Base-by-base conservation (phyloP, 2,113 vertebrate genomes). In the Tenebrosternarchus preto region DNA sequence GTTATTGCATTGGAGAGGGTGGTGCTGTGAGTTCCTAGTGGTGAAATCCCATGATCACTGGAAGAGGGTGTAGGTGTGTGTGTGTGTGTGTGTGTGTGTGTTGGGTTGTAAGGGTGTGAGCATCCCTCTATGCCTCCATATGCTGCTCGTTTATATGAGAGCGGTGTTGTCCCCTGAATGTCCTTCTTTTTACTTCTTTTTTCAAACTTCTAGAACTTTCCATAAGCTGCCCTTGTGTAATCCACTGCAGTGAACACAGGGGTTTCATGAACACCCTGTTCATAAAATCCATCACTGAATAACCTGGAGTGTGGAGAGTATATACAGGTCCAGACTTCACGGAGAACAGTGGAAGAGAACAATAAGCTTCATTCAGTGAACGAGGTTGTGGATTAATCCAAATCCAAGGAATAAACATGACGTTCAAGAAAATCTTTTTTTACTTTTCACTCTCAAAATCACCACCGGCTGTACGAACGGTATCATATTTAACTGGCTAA, bases 21-120 rank as follows among this genome's bases (percentile, higher is more conserved):
- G 96, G 82, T 90, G 93, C 92, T 92, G 93, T 92, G n/a, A n/a
- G n/a, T n/a, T n/a, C n/a, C n/a, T n/a, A n/a, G n/a, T n/a, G 86
- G 88, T 95, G 94, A 96, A 96, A 97, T 92, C 90, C 57, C 91
- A 96, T 93, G 92, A 95, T 50, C 1, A 12, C 8, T 50, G 43
- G 43, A 9, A 46, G 39, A 9, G 39, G 39, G 8, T 5, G 39
- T 11, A 11, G 5, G 3, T 46, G 3, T 9, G 39, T 46, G 12
- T 50, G 43, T 11, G 8, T 50, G 43, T 50, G 43, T 50, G 43
- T 9, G 15, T 9, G 43, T 15, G 43, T 9, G 43, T 50, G 84
- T 85, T 91, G 81, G 88, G 91, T 90, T 92, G 68, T 90, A 91
- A 87, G 88, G 88, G 78, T 89, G n/a, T n/a, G n/a, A n/a, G 89